Base-by-base conservation (phyloP, 1,140 invertebrate genomes). In the Drosophila persimilis region DNA sequence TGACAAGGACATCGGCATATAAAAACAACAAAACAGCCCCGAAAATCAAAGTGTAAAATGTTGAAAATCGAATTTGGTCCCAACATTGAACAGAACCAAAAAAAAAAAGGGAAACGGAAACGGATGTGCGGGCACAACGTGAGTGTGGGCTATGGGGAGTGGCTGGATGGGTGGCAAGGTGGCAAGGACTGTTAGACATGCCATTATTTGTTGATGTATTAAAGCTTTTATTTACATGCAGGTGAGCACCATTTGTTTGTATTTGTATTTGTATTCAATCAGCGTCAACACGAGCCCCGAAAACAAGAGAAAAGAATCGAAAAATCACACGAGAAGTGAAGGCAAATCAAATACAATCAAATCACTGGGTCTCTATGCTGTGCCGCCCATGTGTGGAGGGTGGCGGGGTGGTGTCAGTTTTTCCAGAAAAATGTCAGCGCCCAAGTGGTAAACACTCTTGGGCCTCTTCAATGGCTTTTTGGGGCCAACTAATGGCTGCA, bases 251-350 rank as follows among this genome's bases (percentile, higher is more conserved):
- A 85, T 85, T 88, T 86, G 74, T 86, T 86, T 86, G 78, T 80
- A 79, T 84, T 75, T 79, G 71, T 71, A 55, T 83, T 83, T 83
- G 81, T 85, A 85, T 85, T 85, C 81, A 85, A 85, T 85, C 81
- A 85, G 81, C 81, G 81, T 86, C 81, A 81, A 81, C 71, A 73
- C 73, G 58, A 71, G 73, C 60, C 50, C 4, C 13, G 35, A 46
- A 58, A 45, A 35, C 35, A 44, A 17, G 53, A 24, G 43, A 62
- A 47, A 50, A 39, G 63, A 75, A 75, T 57, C 46, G 60, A 63
- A 43, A 78, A 73, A 57, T 69, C 46, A 79, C 65, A 77, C 71
- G 55, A 75, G 80, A 81, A 75, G 64, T 84, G 75, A 69, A 77
- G 63, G 77, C 73, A 73, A 85, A 85, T 86, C 75, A 78, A 78